Conservation (phyloP, 2,888 invertebrate species). For the Melanotus villosus region DNA sequence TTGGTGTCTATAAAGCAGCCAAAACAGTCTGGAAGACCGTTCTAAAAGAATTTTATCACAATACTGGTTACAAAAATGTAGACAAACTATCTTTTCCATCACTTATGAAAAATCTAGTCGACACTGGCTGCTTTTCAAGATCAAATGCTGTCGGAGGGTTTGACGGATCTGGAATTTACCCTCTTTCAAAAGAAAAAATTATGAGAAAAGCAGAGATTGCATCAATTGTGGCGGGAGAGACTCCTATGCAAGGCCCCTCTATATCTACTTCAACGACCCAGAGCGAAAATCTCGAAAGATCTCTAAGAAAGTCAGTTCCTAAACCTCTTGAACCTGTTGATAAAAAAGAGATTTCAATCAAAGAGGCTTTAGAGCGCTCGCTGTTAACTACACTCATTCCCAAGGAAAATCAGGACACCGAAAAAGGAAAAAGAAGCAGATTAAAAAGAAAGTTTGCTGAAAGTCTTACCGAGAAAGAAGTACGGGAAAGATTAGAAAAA, state of each 20-base stretch:
- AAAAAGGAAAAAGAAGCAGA: neutral
- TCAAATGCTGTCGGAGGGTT: slow-evolving; percentile 42
- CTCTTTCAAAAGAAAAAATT: slow-evolving; percentile 10
- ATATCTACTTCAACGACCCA: neutral
- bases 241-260: neutral
- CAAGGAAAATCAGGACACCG: neutral
- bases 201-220: neutral
- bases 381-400: neutral
- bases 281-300: too few relatives aligned
- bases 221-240: neutral
- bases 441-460: neutral
- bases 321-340: too few relatives aligned
- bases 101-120: slow-evolving; percentile 18
- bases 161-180: slow-evolving; percentile 36
- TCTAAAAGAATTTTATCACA: slow-evolving; percentile 33
- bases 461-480: neutral
- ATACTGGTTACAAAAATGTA: slow-evolving; percentile 40
- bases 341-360: too few relatives aligned
- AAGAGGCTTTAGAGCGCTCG: neutral
- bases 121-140: slow-evolving; percentile 37
- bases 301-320: too few relatives aligned
- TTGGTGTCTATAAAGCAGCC: slow-evolving; percentile 16
- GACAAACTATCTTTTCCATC: slow-evolving; percentile 23
- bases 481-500: neutral
- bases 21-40: slow-evolving; percentile 15